phyloP scores from a whole-genome alignment of 2,888 invertebrate species.

The Sarcophaga variegata region DNA sequence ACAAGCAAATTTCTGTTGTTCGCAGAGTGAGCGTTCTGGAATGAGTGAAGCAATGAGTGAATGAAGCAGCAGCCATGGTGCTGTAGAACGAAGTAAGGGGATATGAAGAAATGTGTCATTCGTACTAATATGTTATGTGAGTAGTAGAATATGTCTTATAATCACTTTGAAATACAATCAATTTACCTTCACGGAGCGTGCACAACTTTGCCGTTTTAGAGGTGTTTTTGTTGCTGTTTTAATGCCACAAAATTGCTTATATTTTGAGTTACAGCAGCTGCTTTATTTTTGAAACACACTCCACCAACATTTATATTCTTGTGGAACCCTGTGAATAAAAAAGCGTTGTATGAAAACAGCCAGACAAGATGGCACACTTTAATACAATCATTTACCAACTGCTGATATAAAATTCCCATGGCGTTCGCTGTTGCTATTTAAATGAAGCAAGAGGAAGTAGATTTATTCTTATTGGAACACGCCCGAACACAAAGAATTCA shows the following conservation, averaged over 20 bases:
- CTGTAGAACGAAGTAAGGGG: background rate
- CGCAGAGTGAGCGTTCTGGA: too few relatives aligned
- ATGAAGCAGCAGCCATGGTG: too few relatives aligned
- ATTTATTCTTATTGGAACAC: background rate
- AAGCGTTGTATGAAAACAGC: background rate
- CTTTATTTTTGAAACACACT: background rate
- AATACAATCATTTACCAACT: slow-evolving; percentile 13
- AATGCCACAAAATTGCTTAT: slow-evolving; percentile 34
- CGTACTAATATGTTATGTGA: background rate
- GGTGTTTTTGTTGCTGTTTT: slow-evolving; percentile 10
- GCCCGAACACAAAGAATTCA: background rate
- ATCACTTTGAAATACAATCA: background rate
- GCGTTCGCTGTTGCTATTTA: background rate
- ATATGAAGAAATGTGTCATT: background rate
- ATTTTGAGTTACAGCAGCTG: slow-evolving; percentile 28
- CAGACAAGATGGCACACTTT: slow-evolving; percentile 47
- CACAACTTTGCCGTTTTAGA: slow-evolving; percentile 25
- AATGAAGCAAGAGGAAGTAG: background rate
- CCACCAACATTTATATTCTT: background rate
- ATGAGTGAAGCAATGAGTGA: too few relatives aligned
- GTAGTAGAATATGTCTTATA: background rate
- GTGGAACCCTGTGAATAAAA: background rate
- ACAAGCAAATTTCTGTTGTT: too few relatives aligned
- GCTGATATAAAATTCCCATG: background rate
- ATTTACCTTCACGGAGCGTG: background rate